Conservation (phyloP, 2,797 vertebrate species). For the Chelidonichthys spinosus region DNA sequence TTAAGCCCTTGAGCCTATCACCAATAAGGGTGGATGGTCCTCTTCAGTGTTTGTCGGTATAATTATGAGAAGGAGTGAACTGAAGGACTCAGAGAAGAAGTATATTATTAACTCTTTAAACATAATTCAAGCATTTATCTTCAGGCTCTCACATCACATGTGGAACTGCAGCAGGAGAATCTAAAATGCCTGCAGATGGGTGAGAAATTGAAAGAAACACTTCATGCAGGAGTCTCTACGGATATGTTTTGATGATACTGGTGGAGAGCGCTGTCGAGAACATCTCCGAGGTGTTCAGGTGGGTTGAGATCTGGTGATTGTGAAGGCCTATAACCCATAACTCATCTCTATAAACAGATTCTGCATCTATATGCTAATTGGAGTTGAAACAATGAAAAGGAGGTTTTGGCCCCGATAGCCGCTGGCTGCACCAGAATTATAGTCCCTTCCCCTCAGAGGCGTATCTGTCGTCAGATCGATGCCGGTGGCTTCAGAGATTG, state of each 20-base stretch:
- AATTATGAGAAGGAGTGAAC: constrained; percentile 11
- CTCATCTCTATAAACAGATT: no score
- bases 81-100: constrained; percentile 2
- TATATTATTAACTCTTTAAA: constrained; percentile 5
- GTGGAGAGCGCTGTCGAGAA: not conserved
- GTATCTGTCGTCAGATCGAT: no score
- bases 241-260: not conserved
- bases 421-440: no score
- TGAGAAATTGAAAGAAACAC: not conserved
- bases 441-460: no score
- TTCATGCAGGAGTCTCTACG: not conserved
- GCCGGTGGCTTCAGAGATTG: no score
- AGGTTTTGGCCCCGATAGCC: no score
- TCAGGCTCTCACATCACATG: not conserved
- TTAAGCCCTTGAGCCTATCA: constrained; percentile 44
- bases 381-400: no score
- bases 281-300: not conserved
- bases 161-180: not conserved
- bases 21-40: constrained; percentile 16
- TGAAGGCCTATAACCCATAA: no score
- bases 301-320: not conserved
- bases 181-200: not conserved
- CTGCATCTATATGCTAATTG: no score
- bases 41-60: constrained; percentile 27
- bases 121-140: not conserved